These are phyloP conservation scores for Drosophila burlai DNA, from an alignment of 1,140 invertebrate genomes.

Conservation along the genomic window DNA sequence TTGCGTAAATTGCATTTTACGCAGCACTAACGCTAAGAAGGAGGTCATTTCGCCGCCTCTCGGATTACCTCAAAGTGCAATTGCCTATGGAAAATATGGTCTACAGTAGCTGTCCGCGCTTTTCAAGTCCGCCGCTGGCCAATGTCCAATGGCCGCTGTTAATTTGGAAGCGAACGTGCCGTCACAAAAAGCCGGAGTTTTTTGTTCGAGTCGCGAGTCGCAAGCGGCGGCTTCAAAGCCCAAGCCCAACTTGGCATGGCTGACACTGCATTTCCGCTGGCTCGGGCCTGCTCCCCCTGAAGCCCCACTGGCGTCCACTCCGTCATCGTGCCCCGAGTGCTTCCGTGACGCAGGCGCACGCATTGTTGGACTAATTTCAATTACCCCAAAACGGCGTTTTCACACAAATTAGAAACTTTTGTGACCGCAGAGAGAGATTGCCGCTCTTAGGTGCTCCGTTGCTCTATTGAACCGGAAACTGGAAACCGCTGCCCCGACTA, in stretches of 20 bases:
- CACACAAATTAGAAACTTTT: conserved; percentile 63
- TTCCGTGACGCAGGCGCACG: conserved; percentile 62
- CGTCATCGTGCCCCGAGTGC: conserved; percentile 4
- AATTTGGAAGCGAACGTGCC: conserved; percentile 60
- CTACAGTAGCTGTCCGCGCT: conserved; percentile 44
- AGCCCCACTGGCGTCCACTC: background rate
- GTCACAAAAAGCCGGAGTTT: conserved; percentile 54
- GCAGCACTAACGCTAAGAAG: conserved; percentile 57
- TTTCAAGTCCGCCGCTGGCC: conserved; percentile 70
- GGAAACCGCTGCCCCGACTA: conserved; percentile 40
- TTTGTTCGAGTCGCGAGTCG: conserved; percentile 1
- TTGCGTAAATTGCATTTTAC: conserved; percentile 72
- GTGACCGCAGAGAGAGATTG: conserved; percentile 39
- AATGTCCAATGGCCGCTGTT: conserved; percentile 15
- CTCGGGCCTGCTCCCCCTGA: background rate
- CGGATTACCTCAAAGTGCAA: conserved; percentile 59
- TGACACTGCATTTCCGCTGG: conserved; percentile 74
- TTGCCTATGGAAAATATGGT: conserved; percentile 59
- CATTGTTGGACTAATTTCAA: conserved; percentile 69
- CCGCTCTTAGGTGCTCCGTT: conserved; percentile 14
- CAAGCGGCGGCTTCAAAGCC: conserved; percentile 58
- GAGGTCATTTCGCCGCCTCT: conserved; percentile 52
- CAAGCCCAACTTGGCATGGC: conserved; percentile 23
- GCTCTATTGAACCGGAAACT: conserved; percentile 73
- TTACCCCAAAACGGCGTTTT: conserved; percentile 60